phyloP scores from a whole-genome alignment of 1,140 invertebrate genomes.

The Hormaphis cornu region DNA sequence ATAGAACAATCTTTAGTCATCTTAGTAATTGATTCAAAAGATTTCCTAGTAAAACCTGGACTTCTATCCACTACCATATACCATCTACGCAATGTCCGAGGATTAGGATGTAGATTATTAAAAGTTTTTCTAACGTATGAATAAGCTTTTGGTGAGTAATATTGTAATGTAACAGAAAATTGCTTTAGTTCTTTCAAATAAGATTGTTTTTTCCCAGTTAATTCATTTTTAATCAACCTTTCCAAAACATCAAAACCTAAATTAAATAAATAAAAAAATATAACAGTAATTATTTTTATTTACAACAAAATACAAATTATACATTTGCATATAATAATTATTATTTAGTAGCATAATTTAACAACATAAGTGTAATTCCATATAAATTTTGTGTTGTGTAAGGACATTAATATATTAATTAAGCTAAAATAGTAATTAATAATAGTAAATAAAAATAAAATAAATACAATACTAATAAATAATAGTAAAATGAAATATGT shows the following conservation, averaged over 20 bases:
- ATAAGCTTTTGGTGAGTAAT: background rate
- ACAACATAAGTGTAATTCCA: too few species aligned
- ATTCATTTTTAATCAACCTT: background rate
- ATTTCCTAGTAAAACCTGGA: background rate
- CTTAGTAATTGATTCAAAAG: background rate
- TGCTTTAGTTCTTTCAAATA: background rate
- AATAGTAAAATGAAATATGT: too few species aligned
- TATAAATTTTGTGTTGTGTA: too few species aligned
- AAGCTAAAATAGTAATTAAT: too few species aligned
- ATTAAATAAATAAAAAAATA: background rate
- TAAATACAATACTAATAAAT: too few species aligned
- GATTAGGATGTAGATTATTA: background rate
- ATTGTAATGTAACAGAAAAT: background rate
- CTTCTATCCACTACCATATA: background rate
- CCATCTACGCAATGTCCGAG: background rate
- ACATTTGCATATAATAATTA: background rate
- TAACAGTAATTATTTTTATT: background rate
- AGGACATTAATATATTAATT: too few species aligned
- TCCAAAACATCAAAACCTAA: background rate
- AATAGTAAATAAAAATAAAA: too few species aligned
- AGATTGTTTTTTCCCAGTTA: background rate
- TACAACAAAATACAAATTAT: background rate
- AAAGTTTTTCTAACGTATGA: background rate
- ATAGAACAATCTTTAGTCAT: background rate
- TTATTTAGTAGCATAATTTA: too few species aligned